These are phyloP conservation scores for Parazoanthus swiftii DNA, from an alignment of 92 coral and sea anemone genomes.

Conservation along the genomic window DNA sequence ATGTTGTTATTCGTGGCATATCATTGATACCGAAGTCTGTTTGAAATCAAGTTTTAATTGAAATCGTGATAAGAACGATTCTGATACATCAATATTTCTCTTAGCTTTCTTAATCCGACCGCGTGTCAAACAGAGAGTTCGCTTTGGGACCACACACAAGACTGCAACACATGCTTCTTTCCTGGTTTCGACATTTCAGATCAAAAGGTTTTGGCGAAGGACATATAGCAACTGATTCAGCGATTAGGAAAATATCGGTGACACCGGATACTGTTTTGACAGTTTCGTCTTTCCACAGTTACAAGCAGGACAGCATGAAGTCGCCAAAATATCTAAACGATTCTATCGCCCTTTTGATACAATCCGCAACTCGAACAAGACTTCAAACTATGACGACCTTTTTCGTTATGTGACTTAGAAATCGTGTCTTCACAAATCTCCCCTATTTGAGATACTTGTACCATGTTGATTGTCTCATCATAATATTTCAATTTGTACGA, in stretches of 20 bases:
- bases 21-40: slow-evolving; percentile 24
- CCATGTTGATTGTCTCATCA: not conserved
- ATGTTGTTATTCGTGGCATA: slow-evolving; percentile 34
- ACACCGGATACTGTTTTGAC: not conserved
- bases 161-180: not conserved
- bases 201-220: not conserved
- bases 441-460: not conserved
- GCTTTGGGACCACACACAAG: not conserved
- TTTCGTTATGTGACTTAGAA: not conserved
- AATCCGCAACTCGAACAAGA: not conserved
- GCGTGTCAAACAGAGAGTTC: not conserved
- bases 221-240: not conserved
- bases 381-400: not conserved
- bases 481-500: not conserved
- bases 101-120: not conserved
- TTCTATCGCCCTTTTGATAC: not conserved
- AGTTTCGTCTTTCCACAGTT: not conserved
- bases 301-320: not conserved
- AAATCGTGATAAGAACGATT: slow-evolving; percentile 2
- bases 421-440: not conserved
- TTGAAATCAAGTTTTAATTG: slow-evolving; percentile 16
- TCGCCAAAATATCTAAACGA: not conserved
- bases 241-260: not conserved
- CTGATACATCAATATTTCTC: not conserved
- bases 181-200: not conserved